phyloP scores from a whole-genome alignment of 2,888 invertebrate species.

The Phanerotoma sp. region DNA sequence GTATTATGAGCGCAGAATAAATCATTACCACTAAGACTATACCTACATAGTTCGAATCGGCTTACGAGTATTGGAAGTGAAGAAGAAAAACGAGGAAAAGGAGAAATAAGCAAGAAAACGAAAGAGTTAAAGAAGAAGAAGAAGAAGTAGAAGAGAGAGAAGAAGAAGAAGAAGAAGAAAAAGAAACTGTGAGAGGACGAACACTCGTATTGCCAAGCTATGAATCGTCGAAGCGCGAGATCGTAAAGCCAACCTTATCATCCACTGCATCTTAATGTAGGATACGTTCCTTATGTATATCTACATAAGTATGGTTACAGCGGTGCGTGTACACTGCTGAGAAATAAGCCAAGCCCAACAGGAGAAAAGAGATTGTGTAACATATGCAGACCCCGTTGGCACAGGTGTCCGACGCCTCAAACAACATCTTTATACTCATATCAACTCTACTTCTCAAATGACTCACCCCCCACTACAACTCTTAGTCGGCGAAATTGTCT shows the following conservation, averaged over 20 bases:
- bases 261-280: constrained; percentile 55
- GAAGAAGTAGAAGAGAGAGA: not conserved
- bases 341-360: constrained; percentile 11
- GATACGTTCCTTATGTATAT: constrained; percentile 44
- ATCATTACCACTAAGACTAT: constrained; percentile 2
- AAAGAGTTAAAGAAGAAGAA: constrained; percentile 6
- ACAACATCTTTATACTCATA: constrained; percentile 53
- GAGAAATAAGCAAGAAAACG: not conserved
- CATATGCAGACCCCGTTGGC: constrained; percentile 42
- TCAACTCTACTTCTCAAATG: constrained; percentile 44
- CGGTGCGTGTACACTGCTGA: constrained; percentile 19
- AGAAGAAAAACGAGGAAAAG: not conserved
- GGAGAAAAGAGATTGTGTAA: constrained; percentile 26
- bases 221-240: constrained; percentile 56
- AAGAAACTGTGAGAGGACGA: constrained; percentile 47
- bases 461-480: constrained; percentile 21
- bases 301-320: constrained; percentile 41
- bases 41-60: not conserved
- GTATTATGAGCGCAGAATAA: constrained; percentile 7
- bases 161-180: constrained; percentile 3
- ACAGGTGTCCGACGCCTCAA: constrained; percentile 55
- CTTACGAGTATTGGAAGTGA: not conserved
- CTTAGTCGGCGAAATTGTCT: not conserved
- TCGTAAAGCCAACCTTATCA: constrained; percentile 56
- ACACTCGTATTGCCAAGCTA: constrained; percentile 50